Percentiles rank a stretch among this genome's conserved stretches.
Conservation (phyloP, 2,113 vertebrate species). For the Blennius ocellaris region DNA sequence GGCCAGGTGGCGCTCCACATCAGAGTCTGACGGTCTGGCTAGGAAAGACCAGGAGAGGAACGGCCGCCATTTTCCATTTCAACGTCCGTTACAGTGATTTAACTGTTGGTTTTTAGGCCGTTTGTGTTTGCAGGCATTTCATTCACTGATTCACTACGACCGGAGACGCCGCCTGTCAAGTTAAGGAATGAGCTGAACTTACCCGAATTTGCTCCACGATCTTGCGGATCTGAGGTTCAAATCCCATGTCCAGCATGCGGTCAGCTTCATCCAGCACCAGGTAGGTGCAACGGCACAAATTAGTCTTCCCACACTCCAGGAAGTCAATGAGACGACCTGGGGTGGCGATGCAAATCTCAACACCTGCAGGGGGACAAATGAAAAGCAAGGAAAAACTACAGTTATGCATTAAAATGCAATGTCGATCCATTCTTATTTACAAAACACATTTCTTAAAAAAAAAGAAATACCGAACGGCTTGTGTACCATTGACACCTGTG, state of each 20-base stretch:
- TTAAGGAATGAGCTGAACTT: slow-evolving; percentile 17
- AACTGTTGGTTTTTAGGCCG: neutral
- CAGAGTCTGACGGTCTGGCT: slow-evolving; percentile 96
- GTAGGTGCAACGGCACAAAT: slow-evolving; percentile 94
- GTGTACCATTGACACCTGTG: too few relatives aligned
- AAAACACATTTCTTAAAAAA: neutral
- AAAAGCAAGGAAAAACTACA: neutral
- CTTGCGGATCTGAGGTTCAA: slow-evolving; percentile 97
- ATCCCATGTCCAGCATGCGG: slow-evolving; percentile 97
- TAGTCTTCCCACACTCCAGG: slow-evolving; percentile 94
- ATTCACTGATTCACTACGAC: too few relatives aligned
- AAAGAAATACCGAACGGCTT: neutral
- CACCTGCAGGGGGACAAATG: slow-evolving; percentile 62
- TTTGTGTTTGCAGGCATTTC: neutral
- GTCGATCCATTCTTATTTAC: neutral
- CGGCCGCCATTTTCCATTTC: neutral
- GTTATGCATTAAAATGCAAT: neutral
- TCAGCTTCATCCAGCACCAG: slow-evolving; percentile 96
- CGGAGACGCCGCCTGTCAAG: too few relatives aligned
- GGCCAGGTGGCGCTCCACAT: slow-evolving; percentile 99
- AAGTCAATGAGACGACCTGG: slow-evolving; percentile 97
- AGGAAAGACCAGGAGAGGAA: neutral
- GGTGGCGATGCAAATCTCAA: slow-evolving; percentile 94
- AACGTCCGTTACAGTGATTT: neutral
- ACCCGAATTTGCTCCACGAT: slow-evolving; percentile 98